Percentiles rank a stretch among this genome's conserved stretches.
Evolutionary conservation across 2,113 vertebrate species (phyloP).

Genomic region (Speoplatyrhinus poulsoni): DNA sequence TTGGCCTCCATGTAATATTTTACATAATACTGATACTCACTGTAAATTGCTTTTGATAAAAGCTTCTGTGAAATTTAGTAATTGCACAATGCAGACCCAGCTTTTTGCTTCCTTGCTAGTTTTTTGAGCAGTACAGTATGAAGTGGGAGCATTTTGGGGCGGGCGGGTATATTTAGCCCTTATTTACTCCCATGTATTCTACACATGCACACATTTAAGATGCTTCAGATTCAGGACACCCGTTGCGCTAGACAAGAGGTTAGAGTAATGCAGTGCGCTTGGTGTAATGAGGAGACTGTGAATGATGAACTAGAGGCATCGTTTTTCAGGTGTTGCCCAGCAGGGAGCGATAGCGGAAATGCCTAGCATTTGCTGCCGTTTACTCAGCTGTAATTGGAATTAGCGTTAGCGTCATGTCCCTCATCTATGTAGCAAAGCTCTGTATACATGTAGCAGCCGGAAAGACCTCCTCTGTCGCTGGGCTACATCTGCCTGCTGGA

Average conservation of each 20-base stretch:
- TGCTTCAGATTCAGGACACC: neutral
- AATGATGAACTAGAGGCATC: conserved; percentile 14
- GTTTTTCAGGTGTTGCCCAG: conserved; percentile 36
- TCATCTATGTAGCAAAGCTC: conserved; percentile 29
- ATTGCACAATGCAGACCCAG: no score
- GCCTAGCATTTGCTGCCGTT: conserved; percentile 23
- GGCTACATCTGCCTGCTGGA: conserved; percentile 50
- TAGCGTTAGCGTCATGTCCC: conserved; percentile 63
- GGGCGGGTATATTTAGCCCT: no score
- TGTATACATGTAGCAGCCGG: conserved; percentile 6
- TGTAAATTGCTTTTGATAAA: no score
- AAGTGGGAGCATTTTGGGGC: no score
- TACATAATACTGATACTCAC: no score
- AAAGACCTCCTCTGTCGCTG: conserved; percentile 28
- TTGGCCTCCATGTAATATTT: no score
- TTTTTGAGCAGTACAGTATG: no score
- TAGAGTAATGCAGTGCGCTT: conserved; percentile 12
- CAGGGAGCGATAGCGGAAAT: conserved; percentile 14
- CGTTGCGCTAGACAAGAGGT: conserved; percentile 16
- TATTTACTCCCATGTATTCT: neutral
- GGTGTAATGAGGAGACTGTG: conserved; percentile 32
- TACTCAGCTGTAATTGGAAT: conserved; percentile 66
- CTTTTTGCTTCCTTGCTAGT: no score
- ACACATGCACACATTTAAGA: neutral
- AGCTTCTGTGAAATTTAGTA: no score